These are phyloP conservation scores for Cantharis rustica DNA, from an alignment of 2,888 invertebrate species.

Conservation along the genomic window DNA sequence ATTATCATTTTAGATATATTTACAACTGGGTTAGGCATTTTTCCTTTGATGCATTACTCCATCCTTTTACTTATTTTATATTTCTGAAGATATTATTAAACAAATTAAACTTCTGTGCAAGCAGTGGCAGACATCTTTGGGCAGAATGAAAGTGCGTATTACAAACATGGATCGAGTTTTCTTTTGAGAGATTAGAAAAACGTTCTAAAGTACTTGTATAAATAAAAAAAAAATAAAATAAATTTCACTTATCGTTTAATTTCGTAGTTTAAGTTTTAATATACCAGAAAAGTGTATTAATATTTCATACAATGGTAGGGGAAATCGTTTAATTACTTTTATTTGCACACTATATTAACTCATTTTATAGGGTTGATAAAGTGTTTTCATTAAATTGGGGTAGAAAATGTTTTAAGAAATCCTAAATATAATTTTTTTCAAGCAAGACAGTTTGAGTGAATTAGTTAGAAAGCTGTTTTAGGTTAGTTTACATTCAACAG, in stretches of 20 bases:
- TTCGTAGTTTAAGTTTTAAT: slow-evolving; percentile 22
- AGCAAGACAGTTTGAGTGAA: slow-evolving; percentile 36
- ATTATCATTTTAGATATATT: no score
- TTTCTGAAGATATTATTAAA: no score
- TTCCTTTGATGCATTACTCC: no score
- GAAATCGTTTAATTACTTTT: slow-evolving; percentile 27
- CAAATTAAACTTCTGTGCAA: no score
- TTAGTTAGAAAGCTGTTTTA: slow-evolving; percentile 35
- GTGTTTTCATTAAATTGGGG: slow-evolving; percentile 37
- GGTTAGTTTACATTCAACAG: slow-evolving; percentile 38
- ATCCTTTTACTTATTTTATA: no score
- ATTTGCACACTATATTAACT: slow-evolving; percentile 31
- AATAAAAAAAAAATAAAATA: not conserved
- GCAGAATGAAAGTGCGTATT: not conserved
- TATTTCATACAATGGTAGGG: slow-evolving; percentile 12
- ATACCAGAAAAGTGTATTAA: slow-evolving; percentile 10
- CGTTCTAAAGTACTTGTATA: no score
- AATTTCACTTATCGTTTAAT: not conserved
- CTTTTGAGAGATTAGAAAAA: not conserved
- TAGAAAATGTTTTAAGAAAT: slow-evolving; percentile 26
- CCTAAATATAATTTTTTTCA: slow-evolving; percentile 35
- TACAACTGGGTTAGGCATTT: no score
- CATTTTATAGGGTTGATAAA: slow-evolving; percentile 34
- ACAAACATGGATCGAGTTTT: not conserved
- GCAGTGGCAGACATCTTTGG: not conserved